Evolutionary conservation across 2,888 invertebrate species (phyloP).

Genomic region (Aphodius sticticus): DNA sequence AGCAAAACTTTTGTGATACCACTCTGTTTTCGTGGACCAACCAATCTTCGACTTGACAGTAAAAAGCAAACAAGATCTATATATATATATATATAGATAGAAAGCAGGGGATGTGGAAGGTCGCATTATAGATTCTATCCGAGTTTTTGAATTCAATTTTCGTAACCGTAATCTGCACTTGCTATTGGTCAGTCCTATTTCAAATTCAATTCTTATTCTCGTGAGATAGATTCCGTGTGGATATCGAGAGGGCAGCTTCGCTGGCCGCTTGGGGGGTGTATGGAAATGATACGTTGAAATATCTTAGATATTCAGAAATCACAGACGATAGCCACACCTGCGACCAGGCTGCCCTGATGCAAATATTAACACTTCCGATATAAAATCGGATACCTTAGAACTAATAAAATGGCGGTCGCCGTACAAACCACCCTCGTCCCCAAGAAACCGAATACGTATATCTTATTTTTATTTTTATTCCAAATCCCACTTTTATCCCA

Average conservation of each 20-base stretch:
- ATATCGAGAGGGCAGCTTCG: slow-evolving; percentile 51
- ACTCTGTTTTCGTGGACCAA: slow-evolving; percentile 23
- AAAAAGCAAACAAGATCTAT: slow-evolving; percentile 51
- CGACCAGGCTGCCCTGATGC: slow-evolving; percentile 50
- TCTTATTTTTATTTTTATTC: not conserved
- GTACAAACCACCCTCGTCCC: not conserved
- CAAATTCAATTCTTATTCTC: slow-evolving; percentile 62
- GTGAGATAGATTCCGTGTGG: slow-evolving; percentile 54
- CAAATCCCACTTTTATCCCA: not conserved
- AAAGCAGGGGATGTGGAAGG: slow-evolving; percentile 45
- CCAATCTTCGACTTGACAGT: slow-evolving; percentile 48
- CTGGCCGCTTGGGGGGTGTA: slow-evolving; percentile 56
- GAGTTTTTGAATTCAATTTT: slow-evolving; percentile 63
- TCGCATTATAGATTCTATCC: slow-evolving; percentile 61
- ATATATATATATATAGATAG: slow-evolving; percentile 48
- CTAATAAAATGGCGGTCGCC: slow-evolving; percentile 37
- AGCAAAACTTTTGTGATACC: not conserved
- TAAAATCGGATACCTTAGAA: slow-evolving; percentile 42
- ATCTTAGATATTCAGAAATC: slow-evolving; percentile 60
- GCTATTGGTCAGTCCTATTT: slow-evolving; percentile 61
- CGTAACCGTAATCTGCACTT: slow-evolving; percentile 59
- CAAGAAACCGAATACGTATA: not conserved
- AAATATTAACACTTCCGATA: slow-evolving; percentile 56
- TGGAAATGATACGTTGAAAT: slow-evolving; percentile 55
- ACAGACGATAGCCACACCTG: slow-evolving; percentile 58